Conservation (phyloP, 2,113 vertebrate genomes). For the Mormoops blainvillei region DNA sequence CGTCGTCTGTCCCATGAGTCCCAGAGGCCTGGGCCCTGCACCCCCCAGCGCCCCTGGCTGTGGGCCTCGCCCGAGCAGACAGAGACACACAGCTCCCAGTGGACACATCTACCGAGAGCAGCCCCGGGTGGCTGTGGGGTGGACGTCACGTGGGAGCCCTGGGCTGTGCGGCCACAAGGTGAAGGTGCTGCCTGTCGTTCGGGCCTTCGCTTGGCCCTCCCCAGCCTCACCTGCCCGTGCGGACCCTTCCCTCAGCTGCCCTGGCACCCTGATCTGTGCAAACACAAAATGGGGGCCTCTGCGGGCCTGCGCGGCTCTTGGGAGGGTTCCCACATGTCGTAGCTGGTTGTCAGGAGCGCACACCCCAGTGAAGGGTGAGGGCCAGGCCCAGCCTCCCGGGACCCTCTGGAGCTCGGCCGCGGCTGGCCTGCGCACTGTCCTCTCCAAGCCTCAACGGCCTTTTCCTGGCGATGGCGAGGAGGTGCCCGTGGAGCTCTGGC, state of each 20-base stretch:
- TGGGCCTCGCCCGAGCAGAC: not conserved
- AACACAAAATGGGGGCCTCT: not conserved
- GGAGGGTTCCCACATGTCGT: not conserved
- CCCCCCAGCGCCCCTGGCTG: not conserved
- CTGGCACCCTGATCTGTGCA: no score
- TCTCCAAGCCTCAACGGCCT: no score
- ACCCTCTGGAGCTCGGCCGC: not conserved
- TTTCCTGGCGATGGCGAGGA: not conserved
- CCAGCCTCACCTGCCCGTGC: not conserved
- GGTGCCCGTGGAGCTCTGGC: not conserved
- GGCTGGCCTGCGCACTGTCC: not conserved
- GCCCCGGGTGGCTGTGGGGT: no score
- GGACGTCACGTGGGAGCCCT: fast-evolving
- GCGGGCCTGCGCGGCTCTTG: not conserved
- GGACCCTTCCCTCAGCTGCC: not conserved
- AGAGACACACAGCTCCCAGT: not conserved
- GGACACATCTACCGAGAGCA: not conserved
- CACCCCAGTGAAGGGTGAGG: not conserved
- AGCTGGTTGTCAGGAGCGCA: not conserved
- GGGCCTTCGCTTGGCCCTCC: not conserved
- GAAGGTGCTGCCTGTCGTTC: not conserved
- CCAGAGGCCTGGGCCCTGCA: not conserved
- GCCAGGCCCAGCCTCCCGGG: not conserved
- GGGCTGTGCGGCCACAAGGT: not conserved
- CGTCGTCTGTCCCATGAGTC: not conserved